Evolutionary conservation across 2,888 invertebrate genomes (phyloP), one percentile per base, ranked within the genome.

Genomic region (Palloptera scutellata): DNA sequence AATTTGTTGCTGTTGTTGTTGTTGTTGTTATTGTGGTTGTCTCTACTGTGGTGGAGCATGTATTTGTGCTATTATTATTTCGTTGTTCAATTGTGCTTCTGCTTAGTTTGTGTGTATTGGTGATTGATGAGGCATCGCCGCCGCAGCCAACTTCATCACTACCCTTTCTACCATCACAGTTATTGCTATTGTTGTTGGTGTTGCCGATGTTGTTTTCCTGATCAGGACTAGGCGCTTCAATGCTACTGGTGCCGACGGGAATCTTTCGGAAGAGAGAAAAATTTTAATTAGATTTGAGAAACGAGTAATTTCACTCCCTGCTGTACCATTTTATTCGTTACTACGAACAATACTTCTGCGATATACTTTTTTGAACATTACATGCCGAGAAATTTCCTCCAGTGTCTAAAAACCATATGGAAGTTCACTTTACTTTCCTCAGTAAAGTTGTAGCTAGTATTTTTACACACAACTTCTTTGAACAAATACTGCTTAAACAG

Each of bases 241-340:
- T 79, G 72, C 81, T 79, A 61, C 80, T 79, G 10, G 76, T 73
- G 4, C 81, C 81, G 19, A 80, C 60, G 10, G 81, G 78, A 45
- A 75, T 73, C 79, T 79, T 51, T 5, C 52, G n/a, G 8, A 11
- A 12, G 6, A 17, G 55, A 15, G 54, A 57, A 57, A 1, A n/a
- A 45, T 55, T 19, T n/a, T 19, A 20, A 11, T 20, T 41, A 43
- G 45, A 43, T 30, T n/a, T n/a, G n/a, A n/a, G n/a, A n/a, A n/a
- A n/a, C n/a, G n/a, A 17, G 10, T 58, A 48, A 1, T 41, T 12
- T n/a, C 17, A 19, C 43, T n/a, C n/a, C n/a, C n/a, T n/a, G n/a
- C n/a, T n/a, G n/a, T n/a, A n/a, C n/a, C n/a, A n/a, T n/a, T n/a
- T n/a, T n/a, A n/a, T n/a, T n/a, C n/a, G n/a, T n/a, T n/a, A n/a